Percentiles rank a stretch among this genome's conserved stretches.
phyloP scores from a whole-genome alignment of 2,888 invertebrate species.

The Dynastes maya region DNA sequence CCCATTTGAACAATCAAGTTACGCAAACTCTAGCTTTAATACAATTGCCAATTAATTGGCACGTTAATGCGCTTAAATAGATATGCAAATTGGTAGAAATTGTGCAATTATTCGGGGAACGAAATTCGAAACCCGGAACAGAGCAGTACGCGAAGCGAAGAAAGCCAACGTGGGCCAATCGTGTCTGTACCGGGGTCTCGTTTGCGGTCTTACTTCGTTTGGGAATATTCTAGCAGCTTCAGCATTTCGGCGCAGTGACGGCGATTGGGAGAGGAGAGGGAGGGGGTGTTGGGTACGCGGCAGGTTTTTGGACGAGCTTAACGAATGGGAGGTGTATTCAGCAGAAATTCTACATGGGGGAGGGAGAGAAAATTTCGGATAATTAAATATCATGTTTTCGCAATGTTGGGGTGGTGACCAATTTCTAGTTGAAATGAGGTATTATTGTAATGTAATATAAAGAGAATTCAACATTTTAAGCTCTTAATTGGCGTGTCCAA shows the following conservation, averaged over 20 bases:
- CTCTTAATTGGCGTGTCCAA: too few relatives aligned
- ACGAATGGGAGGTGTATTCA: constrained; percentile 13
- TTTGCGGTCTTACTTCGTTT: constrained; percentile 36
- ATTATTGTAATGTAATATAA: too few relatives aligned
- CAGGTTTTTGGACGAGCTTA: background rate
- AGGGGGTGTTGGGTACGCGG: background rate
- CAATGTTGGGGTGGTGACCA: too few relatives aligned
- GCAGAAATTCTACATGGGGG: constrained; percentile 2
- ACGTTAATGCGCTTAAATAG: constrained; percentile 52
- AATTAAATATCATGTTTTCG: constrained; percentile 22
- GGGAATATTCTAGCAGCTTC: constrained; percentile 31
- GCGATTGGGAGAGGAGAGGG: background rate
- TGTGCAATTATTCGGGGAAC: constrained; percentile 56
- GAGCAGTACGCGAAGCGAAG: too few relatives aligned
- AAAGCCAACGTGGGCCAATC: background rate
- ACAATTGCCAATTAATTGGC: constrained; percentile 58
- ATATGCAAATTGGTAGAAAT: constrained; percentile 61
- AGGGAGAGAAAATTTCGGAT: constrained; percentile 9
- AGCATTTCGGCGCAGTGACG: background rate
- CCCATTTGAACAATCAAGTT: constrained; percentile 15
- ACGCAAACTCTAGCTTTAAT: constrained; percentile 56
- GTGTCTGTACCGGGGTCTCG: constrained; percentile 54
- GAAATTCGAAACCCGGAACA: constrained; percentile 57
- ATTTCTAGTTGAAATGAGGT: too few relatives aligned
- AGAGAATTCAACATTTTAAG: too few relatives aligned